Percentiles rank a stretch among this genome's conserved stretches.
These are phyloP conservation scores for Todiramphus chloris DNA, from an alignment of 2,113 vertebrate species.

Conservation along the genomic window DNA sequence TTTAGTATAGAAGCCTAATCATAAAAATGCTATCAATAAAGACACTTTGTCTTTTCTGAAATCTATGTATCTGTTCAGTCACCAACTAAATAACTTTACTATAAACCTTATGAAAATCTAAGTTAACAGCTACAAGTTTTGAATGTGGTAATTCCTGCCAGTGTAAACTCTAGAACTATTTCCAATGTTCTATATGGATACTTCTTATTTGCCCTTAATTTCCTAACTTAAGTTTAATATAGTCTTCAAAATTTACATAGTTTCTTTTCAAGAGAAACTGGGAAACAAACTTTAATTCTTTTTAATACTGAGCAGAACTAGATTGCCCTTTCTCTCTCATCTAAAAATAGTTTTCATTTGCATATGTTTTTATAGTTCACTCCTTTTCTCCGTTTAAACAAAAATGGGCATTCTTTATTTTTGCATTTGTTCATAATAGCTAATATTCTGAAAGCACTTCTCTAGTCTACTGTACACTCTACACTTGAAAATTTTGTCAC, in stretches of 20 bases:
- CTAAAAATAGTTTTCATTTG: neutral
- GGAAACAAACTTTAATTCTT: neutral
- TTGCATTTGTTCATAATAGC: neutral
- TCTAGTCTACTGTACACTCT: neutral
- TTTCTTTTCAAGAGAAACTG: neutral
- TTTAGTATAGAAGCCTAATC: neutral
- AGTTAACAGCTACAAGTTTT: neutral
- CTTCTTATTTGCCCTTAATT: neutral
- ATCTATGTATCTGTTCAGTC: neutral
- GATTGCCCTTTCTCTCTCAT: neutral
- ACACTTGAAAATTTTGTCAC: neutral
- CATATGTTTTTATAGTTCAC: neutral
- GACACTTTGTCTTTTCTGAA: neutral
- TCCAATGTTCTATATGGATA: neutral
- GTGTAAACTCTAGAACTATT: neutral
- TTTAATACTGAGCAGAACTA: neutral
- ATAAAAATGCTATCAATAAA: neutral
- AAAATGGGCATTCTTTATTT: neutral
- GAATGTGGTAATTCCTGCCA: neutral
- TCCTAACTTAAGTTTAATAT: neutral
- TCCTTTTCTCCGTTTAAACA: neutral
- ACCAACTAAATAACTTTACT: neutral
- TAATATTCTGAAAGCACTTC: neutral
- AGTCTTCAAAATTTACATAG: neutral
- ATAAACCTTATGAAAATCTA: neutral